These are phyloP conservation scores for Protomyctophum bolini DNA, from an alignment of 2,113 vertebrate species.

Conservation along the genomic window DNA sequence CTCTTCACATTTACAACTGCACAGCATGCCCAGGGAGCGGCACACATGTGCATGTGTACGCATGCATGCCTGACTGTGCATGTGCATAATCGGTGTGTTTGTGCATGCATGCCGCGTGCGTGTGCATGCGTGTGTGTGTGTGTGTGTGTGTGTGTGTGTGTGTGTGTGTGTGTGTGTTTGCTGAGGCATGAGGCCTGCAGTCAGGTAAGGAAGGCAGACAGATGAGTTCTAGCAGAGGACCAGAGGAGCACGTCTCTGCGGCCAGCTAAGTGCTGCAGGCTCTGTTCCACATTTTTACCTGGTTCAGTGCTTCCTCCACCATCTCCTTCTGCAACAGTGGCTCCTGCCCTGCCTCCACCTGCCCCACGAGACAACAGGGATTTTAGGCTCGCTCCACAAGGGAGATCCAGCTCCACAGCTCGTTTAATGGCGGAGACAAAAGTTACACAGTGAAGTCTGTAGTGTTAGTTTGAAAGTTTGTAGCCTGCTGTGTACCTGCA, in stretches of 20 bases:
- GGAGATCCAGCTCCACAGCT: not conserved
- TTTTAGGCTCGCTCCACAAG: constrained; percentile 6
- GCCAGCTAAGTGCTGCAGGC: constrained; percentile 58
- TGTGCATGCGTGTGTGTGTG: constrained; percentile 1
- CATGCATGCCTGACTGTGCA: not conserved
- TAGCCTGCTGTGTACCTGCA: not conserved
- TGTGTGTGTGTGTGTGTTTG: constrained; percentile 17
- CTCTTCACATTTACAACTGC: constrained; percentile 47
- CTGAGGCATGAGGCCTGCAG: not conserved
- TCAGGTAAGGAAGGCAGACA: constrained; percentile 13
- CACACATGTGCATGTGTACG: not conserved
- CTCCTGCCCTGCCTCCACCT: constrained; percentile 54
- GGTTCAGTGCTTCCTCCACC: constrained; percentile 47
- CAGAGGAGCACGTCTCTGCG: constrained; percentile 42
- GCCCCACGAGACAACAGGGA: constrained; percentile 9
- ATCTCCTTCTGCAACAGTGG: constrained; percentile 46
- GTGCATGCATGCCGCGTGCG: not conserved
- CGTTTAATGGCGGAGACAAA: not conserved
- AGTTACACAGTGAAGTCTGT: not conserved
- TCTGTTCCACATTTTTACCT: constrained; percentile 47
- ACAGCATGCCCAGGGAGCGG: constrained; percentile 15
- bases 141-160: constrained; percentile 13
- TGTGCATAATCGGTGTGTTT: not conserved
- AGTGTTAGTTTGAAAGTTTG: not conserved
- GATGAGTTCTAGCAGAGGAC: not conserved